Evolutionary conservation across 2,888 invertebrate species (phyloP).

Genomic region (Hypercompe scribonia): DNA sequence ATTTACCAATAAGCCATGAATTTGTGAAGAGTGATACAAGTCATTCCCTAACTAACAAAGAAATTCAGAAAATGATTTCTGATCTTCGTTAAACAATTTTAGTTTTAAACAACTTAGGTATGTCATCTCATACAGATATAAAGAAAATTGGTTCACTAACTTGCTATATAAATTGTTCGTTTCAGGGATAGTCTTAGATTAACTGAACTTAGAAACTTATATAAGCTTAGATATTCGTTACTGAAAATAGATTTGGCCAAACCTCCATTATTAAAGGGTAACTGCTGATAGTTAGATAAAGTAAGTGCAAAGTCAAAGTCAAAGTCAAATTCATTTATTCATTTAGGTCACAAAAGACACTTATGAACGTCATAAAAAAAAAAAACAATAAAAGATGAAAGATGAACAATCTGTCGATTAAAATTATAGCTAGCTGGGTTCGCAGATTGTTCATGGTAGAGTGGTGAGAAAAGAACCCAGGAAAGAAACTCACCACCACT

Average conservation of each 20-base stretch:
- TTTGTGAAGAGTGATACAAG: not conserved
- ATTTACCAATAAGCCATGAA: not conserved
- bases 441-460: too few species aligned
- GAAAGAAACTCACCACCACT: too few species aligned
- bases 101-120: not conserved
- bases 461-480: too few species aligned
- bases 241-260: not conserved
- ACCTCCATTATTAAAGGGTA: not conserved
- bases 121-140: not conserved
- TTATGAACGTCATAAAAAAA: too few species aligned
- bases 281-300: not conserved
- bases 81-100: not conserved
- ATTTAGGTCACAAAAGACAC: too few species aligned
- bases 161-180: constrained; percentile 1
- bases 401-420: too few species aligned
- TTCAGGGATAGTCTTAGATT: not conserved
- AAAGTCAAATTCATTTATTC: too few species aligned
- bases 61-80: not conserved
- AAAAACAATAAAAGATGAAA: too few species aligned
- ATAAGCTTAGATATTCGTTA: not conserved
- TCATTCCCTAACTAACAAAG: not conserved
- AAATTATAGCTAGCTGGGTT: too few species aligned
- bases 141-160: not conserved
- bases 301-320: too few species aligned
- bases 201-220: not conserved